Base-by-base conservation (phyloP, 2,888 invertebrate genomes). In the Pseudococcus viburni region DNA sequence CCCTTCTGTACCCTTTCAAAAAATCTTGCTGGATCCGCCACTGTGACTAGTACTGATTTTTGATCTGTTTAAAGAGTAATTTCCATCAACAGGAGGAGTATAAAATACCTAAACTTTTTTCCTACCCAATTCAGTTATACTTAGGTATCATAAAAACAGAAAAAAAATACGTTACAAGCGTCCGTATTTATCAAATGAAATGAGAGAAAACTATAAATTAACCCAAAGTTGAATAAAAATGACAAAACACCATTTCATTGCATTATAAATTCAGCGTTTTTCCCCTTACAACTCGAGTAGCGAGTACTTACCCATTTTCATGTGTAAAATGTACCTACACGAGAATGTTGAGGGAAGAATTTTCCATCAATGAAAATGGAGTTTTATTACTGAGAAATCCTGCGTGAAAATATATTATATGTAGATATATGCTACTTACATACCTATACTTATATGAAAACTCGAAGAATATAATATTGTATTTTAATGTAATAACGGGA, bases 401-500 rank as follows among this genome's bases (percentile, higher is more conserved):
- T 64, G 64, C 33, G 12, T 73, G 17, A 33, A 26, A 73, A 33
- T 17, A 33, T 33, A 73, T 73, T 7, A 73, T 68, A 33, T 26
- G 33, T 73, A 33, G 15, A 12, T 73, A 73, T 8, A 64, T 64
- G 22, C 22, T 64, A 64, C 64, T 64, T 64, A 64, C 64, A 22
- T 64, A 64, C 64, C 73, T 73, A 73, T 39, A 19, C 33, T 22
- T 48, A 73, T 86, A 86, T 86, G 68, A 86, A 86, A 86, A 86
- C 48, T 86, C 48, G 17, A 68, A 68, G 73, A 46, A 68, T 86
- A 68, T 86, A 77, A 86, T 73, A 86, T 86, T 48, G 86, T 73
- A 46, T 39, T 86, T 86, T 46, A 77, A 86, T 64, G 68, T 86
- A 86, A 86, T 86, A 86, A 86, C 86, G 39, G 73, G 46, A 48